Evolutionary conservation across 2,113 vertebrate species (phyloP).

Genomic region (Lichenostomus cassidix): DNA sequence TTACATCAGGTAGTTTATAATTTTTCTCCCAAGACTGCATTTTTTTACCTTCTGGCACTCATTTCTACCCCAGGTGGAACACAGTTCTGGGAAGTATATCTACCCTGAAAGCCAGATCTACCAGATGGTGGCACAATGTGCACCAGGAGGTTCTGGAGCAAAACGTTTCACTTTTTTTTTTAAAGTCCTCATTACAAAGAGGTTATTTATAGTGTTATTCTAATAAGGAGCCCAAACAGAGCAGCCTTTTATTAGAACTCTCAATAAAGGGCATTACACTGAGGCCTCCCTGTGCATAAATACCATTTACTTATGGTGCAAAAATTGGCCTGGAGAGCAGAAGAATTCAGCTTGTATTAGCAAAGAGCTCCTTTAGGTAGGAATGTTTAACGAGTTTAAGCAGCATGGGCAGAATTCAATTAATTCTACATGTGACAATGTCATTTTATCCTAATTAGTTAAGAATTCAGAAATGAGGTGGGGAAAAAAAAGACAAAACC

Average conservation of each 20-base stretch:
- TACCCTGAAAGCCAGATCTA: neutral
- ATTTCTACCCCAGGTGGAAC: neutral
- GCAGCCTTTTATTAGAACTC: slow-evolving; percentile 44
- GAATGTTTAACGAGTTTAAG: slow-evolving; percentile 43
- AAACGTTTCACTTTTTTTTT: neutral
- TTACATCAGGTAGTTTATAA: neutral
- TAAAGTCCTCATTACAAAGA: slow-evolving; percentile 37
- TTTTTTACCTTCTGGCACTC: neutral
- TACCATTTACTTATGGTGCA: neutral
- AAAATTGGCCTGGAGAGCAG: neutral
- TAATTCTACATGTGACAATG: neutral
- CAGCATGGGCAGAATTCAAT: slow-evolving; percentile 15
- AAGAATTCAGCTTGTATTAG: neutral
- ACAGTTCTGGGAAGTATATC: neutral
- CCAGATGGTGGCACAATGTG: slow-evolving; percentile 48
- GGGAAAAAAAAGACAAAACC: fast-evolving
- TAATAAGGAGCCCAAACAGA: slow-evolving; percentile 45
- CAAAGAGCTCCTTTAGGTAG: slow-evolving; percentile 3
- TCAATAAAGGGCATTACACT: neutral
- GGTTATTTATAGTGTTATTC: slow-evolving; percentile 48
- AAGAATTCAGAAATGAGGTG: neutral
- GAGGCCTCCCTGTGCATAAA: neutral
- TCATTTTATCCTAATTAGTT: slow-evolving; percentile 35
- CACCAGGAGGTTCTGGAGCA: slow-evolving; percentile 15
- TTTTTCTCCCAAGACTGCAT: neutral